Percentiles rank a stretch among this genome's conserved stretches.
phyloP scores from a whole-genome alignment of 1,140 invertebrate genomes.

The Wiebesia pumilae region DNA sequence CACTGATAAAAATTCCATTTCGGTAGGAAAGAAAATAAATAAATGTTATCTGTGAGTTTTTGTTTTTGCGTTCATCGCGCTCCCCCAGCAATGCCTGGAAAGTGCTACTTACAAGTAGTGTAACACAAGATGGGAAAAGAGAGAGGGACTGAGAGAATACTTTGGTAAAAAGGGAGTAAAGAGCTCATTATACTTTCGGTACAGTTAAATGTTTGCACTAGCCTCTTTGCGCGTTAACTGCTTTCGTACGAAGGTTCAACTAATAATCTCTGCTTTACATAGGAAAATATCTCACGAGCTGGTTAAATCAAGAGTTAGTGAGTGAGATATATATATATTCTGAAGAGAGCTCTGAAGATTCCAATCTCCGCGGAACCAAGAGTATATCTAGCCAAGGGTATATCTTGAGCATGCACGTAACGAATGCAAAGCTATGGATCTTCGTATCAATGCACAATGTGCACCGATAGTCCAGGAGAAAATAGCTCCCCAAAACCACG shows the following conservation, averaged over 20 bases:
- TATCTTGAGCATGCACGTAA: too few species aligned
- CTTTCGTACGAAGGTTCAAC: constrained; percentile 22
- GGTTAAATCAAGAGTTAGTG: too few species aligned
- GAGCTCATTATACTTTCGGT: neutral
- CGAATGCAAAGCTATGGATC: too few species aligned
- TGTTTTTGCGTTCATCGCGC: too few species aligned
- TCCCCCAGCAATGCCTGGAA: too few species aligned
- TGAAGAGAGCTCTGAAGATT: neutral
- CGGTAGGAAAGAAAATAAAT: neutral
- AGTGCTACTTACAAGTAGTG: too few species aligned
- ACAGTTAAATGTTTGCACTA: constrained; percentile 53
- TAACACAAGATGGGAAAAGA: neutral
- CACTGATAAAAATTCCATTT: neutral
- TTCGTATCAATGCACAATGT: too few species aligned
- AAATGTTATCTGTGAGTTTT: neutral
- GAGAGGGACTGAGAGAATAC: neutral
- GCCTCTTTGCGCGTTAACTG: constrained; percentile 56
- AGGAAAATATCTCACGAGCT: constrained; percentile 33
- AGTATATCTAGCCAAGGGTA: too few species aligned
- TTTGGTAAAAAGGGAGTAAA: neutral
- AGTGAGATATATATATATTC: too few species aligned
- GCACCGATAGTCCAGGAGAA: too few species aligned
- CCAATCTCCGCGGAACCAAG: constrained; percentile 4
- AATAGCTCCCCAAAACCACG: too few species aligned
- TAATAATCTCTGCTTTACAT: constrained; percentile 42